Percentiles rank a stretch among this genome's conserved stretches.
phyloP scores from a whole-genome alignment of 2,797 vertebrate genomes.

The Acridotheres tristis region DNA sequence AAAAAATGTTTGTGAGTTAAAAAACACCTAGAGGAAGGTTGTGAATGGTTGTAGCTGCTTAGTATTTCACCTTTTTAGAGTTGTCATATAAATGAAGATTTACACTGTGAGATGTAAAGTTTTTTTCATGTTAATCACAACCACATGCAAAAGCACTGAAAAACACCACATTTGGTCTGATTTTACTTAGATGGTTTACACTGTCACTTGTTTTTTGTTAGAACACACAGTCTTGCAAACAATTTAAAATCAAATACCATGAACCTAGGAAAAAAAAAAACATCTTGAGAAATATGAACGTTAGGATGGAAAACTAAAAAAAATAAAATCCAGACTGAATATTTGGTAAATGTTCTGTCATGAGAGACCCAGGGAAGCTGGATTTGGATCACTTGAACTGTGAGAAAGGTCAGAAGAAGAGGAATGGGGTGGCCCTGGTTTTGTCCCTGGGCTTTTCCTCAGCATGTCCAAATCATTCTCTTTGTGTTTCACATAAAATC shows the following conservation, averaged over 20 bases:
- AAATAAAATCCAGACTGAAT: background rate
- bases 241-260: background rate
- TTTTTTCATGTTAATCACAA: background rate
- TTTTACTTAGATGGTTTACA: background rate
- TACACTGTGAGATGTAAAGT: background rate
- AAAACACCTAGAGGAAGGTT: background rate
- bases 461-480: rapidly evolving
- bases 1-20: background rate
- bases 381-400: background rate
- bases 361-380: background rate
- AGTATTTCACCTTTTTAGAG: background rate
- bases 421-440: background rate
- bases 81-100: background rate
- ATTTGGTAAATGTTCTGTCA: background rate
- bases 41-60: background rate
- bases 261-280: background rate
- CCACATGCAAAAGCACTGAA: background rate
- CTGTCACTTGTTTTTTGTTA: background rate
- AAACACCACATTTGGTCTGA: background rate
- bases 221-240: background rate
- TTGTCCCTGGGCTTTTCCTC: background rate
- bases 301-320: background rate
- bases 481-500: background rate
- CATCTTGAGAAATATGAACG: background rate
- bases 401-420: background rate